Evolutionary conservation across 2,888 invertebrate species (phyloP).

Genomic region (Euclidia mi): DNA sequence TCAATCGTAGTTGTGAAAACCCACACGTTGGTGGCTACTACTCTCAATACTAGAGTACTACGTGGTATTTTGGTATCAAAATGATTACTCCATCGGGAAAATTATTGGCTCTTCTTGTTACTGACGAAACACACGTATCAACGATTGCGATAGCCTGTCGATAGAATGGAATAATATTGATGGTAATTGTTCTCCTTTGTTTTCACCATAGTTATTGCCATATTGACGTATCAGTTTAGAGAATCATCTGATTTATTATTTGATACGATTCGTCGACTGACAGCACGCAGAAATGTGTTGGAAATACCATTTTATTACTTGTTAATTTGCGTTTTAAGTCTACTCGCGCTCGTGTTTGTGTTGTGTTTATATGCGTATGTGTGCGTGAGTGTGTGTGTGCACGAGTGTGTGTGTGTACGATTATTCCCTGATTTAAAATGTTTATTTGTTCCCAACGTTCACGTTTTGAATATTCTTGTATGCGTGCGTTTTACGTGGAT

Average conservation of each 20-base stretch:
- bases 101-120: constrained; percentile 41
- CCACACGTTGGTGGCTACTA: neutral
- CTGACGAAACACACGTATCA: constrained; percentile 36
- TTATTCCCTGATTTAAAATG: constrained; percentile 40
- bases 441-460: constrained; percentile 42
- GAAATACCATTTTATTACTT: constrained; percentile 58
- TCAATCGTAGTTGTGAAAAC: no score
- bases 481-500: constrained; percentile 31
- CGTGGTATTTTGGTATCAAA: constrained; percentile 45
- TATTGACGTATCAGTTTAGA: constrained; percentile 43
- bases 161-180: constrained; percentile 49
- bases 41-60: constrained; percentile 28
- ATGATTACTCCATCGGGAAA: constrained; percentile 44
- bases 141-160: constrained; percentile 40
- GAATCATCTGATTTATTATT: constrained; percentile 53
- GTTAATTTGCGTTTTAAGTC: constrained; percentile 53
- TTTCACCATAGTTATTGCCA: constrained; percentile 32
- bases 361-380: no score
- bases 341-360: constrained; percentile 18
- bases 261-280: constrained; percentile 58
- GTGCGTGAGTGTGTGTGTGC: constrained; percentile 21
- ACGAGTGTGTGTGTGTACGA: constrained; percentile 24
- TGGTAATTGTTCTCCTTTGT: constrained; percentile 45
- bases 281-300: constrained; percentile 49
- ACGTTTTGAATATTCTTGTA: constrained; percentile 42